Conservation (phyloP, 2,888 invertebrate species). For the Stratiomys singularior region DNA sequence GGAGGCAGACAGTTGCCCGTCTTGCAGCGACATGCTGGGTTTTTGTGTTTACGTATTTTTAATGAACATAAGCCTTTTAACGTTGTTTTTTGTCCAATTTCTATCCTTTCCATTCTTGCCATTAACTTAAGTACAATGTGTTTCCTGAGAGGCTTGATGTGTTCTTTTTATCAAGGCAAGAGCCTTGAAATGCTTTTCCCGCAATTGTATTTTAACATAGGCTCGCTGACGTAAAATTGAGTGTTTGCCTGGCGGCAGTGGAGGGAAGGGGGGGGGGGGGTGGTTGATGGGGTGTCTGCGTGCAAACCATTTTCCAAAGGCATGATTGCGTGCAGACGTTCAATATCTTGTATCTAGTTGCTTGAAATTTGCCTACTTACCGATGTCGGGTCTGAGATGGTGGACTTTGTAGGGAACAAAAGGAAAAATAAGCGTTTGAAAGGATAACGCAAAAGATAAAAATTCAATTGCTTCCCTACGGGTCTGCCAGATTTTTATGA, state of each 20-base stretch:
- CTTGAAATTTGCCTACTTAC: conserved; percentile 7
- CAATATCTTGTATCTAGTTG: background rate
- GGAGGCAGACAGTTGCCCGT: background rate
- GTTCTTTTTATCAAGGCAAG: background rate
- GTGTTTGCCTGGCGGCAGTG: background rate
- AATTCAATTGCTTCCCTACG: conserved; percentile 32
- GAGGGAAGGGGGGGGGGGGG: background rate
- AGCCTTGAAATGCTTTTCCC: background rate
- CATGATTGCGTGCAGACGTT: background rate
- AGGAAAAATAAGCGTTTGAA: conserved; percentile 27
- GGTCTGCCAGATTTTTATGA: conserved; percentile 34
- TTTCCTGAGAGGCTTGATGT: background rate
- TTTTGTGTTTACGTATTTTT: conserved; percentile 1
- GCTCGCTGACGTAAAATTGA: background rate
- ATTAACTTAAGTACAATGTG: background rate
- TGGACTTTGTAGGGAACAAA: conserved; percentile 5
- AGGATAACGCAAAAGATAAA: conserved; percentile 38
- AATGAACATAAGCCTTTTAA: conserved; percentile 27
- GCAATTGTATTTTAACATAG: background rate
- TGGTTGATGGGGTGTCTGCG: background rate
- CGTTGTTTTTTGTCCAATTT: conserved; percentile 14
- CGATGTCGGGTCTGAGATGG: background rate
- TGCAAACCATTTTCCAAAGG: background rate
- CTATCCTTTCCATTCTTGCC: background rate
- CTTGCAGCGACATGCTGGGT: background rate